A percentile compares a stretch with the other conserved stretches of the same genome.
phyloP scores from a whole-genome alignment of 2,888 invertebrate species.

The Trissonchulus sp. region DNA sequence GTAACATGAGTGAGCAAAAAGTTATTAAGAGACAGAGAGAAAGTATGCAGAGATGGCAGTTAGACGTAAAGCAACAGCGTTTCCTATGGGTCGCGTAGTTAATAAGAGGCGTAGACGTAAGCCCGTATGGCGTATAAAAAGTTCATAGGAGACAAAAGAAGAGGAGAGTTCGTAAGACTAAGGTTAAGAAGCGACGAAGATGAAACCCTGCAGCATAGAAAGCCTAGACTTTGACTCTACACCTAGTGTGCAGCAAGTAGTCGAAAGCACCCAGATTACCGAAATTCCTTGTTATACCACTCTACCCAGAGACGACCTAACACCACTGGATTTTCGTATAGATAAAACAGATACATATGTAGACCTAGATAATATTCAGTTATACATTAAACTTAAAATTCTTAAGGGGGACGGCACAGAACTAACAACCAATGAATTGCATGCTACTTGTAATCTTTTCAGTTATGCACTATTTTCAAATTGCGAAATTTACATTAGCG shows the following conservation, averaged over 20 bases:
- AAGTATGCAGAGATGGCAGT: no score
- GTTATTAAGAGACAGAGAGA: no score
- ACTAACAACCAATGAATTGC: neutral
- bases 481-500: neutral
- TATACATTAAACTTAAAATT: constrained; percentile 6
- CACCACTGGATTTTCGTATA: neutral
- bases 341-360: constrained; percentile 2
- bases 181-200: no score
- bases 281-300: constrained; percentile 25
- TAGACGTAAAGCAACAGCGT: no score
- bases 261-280: constrained; percentile 11
- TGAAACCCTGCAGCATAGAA: constrained; percentile 11
- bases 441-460: constrained; percentile 14
- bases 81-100: no score
- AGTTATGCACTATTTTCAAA: constrained; percentile 8
- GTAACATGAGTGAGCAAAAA: no score
- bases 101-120: no score
- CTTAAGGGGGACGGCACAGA: constrained; percentile 13
- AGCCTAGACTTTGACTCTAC: constrained; percentile 7
- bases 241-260: constrained; percentile 2
- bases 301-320: constrained; percentile 4
- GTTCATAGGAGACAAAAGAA: no score
- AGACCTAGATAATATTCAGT: constrained; percentile 1
- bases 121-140: no score
- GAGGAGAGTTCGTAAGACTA: no score